Evolutionary conservation across 2,888 invertebrate species (phyloP).

Genomic region (Lithophane semibrunnea): DNA sequence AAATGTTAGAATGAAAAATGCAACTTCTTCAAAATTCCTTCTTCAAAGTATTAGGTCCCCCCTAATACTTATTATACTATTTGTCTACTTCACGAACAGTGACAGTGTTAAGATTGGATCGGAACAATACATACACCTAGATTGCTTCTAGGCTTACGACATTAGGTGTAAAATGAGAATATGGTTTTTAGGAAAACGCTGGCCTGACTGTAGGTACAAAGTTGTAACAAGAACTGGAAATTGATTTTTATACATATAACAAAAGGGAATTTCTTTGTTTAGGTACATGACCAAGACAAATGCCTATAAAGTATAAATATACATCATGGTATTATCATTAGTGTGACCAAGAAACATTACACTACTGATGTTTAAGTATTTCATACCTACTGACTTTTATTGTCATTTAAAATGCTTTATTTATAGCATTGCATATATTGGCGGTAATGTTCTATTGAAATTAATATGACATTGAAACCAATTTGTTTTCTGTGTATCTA

Average conservation of each 20-base stretch:
- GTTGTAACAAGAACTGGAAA: background rate
- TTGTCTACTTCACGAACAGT: background rate
- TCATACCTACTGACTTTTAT: constrained; percentile 33
- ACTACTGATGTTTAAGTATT: constrained; percentile 17
- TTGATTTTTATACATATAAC: background rate
- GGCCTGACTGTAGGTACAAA: no score
- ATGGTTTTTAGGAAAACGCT: background rate
- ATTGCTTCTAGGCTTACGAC: no score
- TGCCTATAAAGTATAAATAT: constrained; percentile 26
- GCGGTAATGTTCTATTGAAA: constrained; percentile 41
- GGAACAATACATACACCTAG: background rate
- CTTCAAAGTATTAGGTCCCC: no score
- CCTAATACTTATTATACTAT: no score
- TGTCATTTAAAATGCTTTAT: constrained; percentile 44
- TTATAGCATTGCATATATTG: constrained; percentile 45
- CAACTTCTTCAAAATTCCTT: no score
- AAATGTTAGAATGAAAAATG: no score
- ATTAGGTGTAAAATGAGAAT: background rate
- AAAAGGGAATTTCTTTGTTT: constrained; percentile 20
- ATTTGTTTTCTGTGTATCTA: constrained; percentile 50
- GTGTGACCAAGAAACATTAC: constrained; percentile 32
- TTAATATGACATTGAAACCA: constrained; percentile 65
- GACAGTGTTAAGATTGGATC: background rate
- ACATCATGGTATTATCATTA: constrained; percentile 23
- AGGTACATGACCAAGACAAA: background rate